Evolutionary conservation across 2,797 vertebrate species (phyloP).

Genomic region (Myripristis murdjan): DNA sequence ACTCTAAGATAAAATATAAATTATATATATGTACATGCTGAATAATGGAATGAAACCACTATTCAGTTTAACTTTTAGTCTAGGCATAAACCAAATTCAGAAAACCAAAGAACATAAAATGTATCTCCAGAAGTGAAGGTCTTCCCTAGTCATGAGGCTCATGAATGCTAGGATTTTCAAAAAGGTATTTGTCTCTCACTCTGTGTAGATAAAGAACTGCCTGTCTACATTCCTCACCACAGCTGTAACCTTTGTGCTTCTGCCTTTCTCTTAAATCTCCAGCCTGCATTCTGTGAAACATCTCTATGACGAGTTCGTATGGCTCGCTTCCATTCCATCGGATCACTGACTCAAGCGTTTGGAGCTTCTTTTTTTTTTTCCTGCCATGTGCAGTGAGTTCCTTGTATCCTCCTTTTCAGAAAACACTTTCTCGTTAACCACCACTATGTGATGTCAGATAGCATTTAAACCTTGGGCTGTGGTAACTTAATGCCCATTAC

Average conservation of each 20-base stretch:
- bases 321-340: not conserved
- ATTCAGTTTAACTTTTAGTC: not conserved
- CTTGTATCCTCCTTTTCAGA: no score
- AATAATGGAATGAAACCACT: no score
- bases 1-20: no score
- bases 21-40: no score
- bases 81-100: not conserved
- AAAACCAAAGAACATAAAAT: not conserved
- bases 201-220: slow-evolving; percentile 49
- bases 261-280: not conserved
- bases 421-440: not conserved
- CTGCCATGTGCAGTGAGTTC: no score
- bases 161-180: not conserved
- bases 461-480: not conserved
- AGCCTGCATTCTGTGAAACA: not conserved
- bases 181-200: slow-evolving; percentile 21
- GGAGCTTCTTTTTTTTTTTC: no score
- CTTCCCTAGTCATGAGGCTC: not conserved
- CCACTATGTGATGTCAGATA: not conserved
- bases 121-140: not conserved
- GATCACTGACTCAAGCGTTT: no score
- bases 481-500: not conserved
- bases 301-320: not conserved
- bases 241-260: slow-evolving; percentile 13
- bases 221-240: slow-evolving; percentile 59